A percentile compares a stretch with the other conserved stretches of the same genome.
phyloP scores from a whole-genome alignment of 2,113 vertebrate species.

The Ceyx margarethae region DNA sequence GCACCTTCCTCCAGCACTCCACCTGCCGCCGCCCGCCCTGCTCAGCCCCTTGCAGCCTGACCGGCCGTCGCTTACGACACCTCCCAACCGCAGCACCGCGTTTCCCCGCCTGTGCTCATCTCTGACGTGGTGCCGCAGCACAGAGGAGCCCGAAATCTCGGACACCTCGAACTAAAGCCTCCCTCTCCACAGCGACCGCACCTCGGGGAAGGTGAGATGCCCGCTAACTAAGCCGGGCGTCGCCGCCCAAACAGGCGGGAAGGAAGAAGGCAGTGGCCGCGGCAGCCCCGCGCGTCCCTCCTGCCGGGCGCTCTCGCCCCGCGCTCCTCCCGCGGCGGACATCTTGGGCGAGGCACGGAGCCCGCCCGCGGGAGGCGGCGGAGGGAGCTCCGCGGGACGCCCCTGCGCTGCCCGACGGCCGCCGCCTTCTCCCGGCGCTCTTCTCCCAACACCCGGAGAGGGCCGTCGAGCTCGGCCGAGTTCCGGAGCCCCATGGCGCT shows the following conservation, averaged over 20 bases:
- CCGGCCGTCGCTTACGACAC: neutral
- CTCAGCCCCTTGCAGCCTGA: neutral
- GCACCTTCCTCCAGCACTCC: neutral
- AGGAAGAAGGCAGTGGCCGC: too few relatives aligned
- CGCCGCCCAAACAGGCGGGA: neutral
- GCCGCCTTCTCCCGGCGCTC: neutral
- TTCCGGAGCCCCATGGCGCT: neutral
- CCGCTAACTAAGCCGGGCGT: neutral
- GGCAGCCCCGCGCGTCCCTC: neutral
- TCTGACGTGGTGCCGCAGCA: rapidly evolving
- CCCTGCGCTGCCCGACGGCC: neutral
- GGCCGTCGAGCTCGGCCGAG: neutral
- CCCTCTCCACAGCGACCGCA: rapidly evolving
- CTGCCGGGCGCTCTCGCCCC: neutral
- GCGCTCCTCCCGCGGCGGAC: neutral
- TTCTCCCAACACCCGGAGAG: neutral
- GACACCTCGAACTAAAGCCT: neutral
- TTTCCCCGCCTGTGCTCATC: too few relatives aligned
- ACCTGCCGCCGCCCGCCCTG: neutral
- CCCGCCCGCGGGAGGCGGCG: neutral
- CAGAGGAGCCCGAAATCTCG: rapidly evolving
- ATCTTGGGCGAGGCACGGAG: conserved; percentile 19
- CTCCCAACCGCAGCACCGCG: neutral
- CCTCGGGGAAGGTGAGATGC: rapidly evolving
- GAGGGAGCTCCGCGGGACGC: neutral